Evolutionary conservation across 2,797 vertebrate genomes (phyloP).

Genomic region (Takifugu rubripes): DNA sequence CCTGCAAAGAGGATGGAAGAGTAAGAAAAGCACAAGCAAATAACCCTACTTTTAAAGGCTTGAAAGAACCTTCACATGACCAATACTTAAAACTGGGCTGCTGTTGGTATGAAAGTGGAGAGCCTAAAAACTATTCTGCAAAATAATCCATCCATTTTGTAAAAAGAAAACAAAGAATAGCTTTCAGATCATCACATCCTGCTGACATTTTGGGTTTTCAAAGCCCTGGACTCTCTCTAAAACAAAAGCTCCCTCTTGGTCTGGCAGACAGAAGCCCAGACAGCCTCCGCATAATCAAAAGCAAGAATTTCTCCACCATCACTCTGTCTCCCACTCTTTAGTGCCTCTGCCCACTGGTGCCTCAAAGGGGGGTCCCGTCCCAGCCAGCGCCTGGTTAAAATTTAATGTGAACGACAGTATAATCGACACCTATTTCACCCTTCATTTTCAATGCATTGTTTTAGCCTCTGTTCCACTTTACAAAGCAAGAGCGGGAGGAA

Average conservation of each 20-base stretch:
- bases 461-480: slow-evolving; percentile 59
- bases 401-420: slow-evolving; percentile 70
- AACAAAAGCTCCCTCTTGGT: slow-evolving; percentile 49
- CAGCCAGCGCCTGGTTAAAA: slow-evolving; percentile 58
- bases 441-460: slow-evolving; percentile 68
- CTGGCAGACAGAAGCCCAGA: slow-evolving; percentile 32
- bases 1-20: slow-evolving; percentile 66
- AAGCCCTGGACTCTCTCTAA: slow-evolving; percentile 30
- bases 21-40: neutral
- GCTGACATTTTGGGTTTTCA: slow-evolving; percentile 47
- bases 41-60: slow-evolving; percentile 3
- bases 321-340: slow-evolving; percentile 34
- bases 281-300: slow-evolving; percentile 58
- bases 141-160: slow-evolving; percentile 28
- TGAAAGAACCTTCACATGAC: neutral
- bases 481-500: slow-evolving; percentile 59
- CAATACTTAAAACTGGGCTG: neutral
- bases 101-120: slow-evolving; percentile 2
- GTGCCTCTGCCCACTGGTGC: slow-evolving; percentile 34
- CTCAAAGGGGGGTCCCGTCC: slow-evolving; percentile 48
- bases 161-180: slow-evolving; percentile 21
- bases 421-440: slow-evolving; percentile 63
- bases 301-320: slow-evolving; percentile 47
- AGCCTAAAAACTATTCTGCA: slow-evolving; percentile 2
- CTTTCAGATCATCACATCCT: slow-evolving; percentile 34